Conservation (phyloP, 2,797 vertebrate species). For the Xiphorhynchus erythropygius region DNA sequence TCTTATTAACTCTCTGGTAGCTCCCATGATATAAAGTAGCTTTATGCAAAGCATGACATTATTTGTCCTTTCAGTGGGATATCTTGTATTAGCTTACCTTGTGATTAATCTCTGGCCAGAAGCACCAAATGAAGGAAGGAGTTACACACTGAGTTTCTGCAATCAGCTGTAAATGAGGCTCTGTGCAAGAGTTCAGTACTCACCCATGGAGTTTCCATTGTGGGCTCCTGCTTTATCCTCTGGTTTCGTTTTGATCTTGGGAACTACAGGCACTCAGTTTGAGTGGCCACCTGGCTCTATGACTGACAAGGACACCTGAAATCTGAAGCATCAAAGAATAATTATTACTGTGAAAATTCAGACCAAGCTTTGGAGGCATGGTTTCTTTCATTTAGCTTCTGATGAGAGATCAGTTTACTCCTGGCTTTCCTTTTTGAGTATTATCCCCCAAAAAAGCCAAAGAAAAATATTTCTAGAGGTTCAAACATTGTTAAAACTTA, state of each 20-base stretch:
- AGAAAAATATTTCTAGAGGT: not conserved
- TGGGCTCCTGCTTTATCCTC: not conserved
- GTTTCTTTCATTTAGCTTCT: not conserved
- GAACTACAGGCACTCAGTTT: not conserved
- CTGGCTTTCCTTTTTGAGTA: not conserved
- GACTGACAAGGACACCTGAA: not conserved
- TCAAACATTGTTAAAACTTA: not conserved
- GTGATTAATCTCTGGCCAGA: not conserved
- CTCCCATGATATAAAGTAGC: not conserved
- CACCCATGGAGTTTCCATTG: rapidly evolving
- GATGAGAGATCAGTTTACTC: not conserved
- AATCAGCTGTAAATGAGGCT: not conserved
- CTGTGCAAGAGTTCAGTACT: not conserved
- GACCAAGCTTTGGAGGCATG: not conserved
- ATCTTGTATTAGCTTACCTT: not conserved
- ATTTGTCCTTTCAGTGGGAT: not conserved
- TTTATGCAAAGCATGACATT: not conserved
- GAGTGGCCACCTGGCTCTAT: not conserved
- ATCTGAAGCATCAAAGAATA: not conserved
- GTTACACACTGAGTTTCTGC: not conserved
- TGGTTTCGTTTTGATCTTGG: not conserved
- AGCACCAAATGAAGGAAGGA: not conserved
- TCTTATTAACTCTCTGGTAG: not conserved
- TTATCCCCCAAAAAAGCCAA: not conserved
- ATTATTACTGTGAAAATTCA: not conserved